phyloP scores from a whole-genome alignment of 2,888 invertebrate species.

The Chloromyia formosa region DNA sequence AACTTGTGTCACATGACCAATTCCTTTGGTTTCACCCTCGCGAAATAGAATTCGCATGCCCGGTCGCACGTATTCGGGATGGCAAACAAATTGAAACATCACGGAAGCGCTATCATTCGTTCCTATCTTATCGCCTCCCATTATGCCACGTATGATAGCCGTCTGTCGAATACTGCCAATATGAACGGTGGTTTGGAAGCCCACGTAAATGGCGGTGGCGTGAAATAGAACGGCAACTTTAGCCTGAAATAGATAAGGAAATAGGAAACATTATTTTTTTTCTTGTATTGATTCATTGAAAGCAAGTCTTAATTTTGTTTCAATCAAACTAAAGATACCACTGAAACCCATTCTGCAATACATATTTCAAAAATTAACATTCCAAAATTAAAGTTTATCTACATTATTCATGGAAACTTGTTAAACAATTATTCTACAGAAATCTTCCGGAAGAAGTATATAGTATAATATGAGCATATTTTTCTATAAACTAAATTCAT shows the following conservation, averaged over 20 bases:
- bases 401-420: too few relatives aligned
- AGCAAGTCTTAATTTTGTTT: too few relatives aligned
- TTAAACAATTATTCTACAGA: too few relatives aligned
- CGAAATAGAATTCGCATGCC: slow-evolving; percentile 84
- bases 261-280: not conserved
- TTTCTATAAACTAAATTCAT: too few relatives aligned
- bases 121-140: slow-evolving; percentile 67
- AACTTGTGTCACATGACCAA: slow-evolving; percentile 82
- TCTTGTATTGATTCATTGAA: too few relatives aligned
- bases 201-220: slow-evolving; percentile 81
- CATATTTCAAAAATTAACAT: too few relatives aligned
- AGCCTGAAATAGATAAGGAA: slow-evolving; percentile 71
- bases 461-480: too few relatives aligned
- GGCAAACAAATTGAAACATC: slow-evolving; percentile 85
- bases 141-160: slow-evolving; percentile 84
- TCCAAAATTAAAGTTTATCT: too few relatives aligned
- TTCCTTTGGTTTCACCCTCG: slow-evolving; percentile 81
- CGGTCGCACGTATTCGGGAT: slow-evolving; percentile 85
- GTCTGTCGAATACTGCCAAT: slow-evolving; percentile 96
- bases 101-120: slow-evolving; percentile 89
- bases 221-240: slow-evolving; percentile 90
- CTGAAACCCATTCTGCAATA: too few relatives aligned
- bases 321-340: too few relatives aligned
- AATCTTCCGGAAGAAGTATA: too few relatives aligned
- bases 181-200: slow-evolving; percentile 92